Percentiles rank a stretch among this genome's conserved stretches.
phyloP scores from a whole-genome alignment of 2,113 vertebrate species.

The Pseudorasbora parva region DNA sequence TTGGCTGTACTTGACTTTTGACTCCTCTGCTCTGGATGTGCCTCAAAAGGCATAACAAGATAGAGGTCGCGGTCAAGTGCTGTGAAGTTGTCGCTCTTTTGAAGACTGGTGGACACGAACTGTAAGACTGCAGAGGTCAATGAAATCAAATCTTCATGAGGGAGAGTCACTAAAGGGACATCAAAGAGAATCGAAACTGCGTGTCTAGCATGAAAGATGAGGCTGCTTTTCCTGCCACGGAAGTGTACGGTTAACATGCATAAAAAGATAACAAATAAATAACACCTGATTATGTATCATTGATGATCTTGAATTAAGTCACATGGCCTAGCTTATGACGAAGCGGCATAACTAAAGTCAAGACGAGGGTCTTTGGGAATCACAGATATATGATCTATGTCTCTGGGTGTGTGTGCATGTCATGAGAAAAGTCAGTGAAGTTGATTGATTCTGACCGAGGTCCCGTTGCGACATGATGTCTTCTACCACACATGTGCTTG shows the following conservation, averaged over 20 bases:
- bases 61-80: constrained; percentile 64
- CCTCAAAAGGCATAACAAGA: constrained; percentile 68
- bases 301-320: constrained; percentile 4
- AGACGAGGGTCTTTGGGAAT: constrained; percentile 3
- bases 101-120: constrained; percentile 62
- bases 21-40: constrained; percentile 63
- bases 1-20: constrained; percentile 62
- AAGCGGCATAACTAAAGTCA: not conserved
- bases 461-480: constrained; percentile 67
- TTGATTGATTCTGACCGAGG: constrained; percentile 74
- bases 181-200: constrained; percentile 10
- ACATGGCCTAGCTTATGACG: not conserved
- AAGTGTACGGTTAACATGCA: constrained; percentile 7
- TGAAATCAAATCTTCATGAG: constrained; percentile 65
- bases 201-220: not conserved
- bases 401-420: constrained; percentile 38
- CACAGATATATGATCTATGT: constrained; percentile 30
- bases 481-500: constrained; percentile 73
- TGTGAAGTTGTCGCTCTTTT: constrained; percentile 67
- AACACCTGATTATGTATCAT: not conserved
- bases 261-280: constrained; percentile 6
- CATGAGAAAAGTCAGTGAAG: constrained; percentile 61
- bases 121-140: constrained; percentile 71
- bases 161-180: constrained; percentile 20
- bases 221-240: not conserved